These are phyloP conservation scores for Tachina lurida DNA, from an alignment of 2,888 invertebrate genomes.

Conservation along the genomic window DNA sequence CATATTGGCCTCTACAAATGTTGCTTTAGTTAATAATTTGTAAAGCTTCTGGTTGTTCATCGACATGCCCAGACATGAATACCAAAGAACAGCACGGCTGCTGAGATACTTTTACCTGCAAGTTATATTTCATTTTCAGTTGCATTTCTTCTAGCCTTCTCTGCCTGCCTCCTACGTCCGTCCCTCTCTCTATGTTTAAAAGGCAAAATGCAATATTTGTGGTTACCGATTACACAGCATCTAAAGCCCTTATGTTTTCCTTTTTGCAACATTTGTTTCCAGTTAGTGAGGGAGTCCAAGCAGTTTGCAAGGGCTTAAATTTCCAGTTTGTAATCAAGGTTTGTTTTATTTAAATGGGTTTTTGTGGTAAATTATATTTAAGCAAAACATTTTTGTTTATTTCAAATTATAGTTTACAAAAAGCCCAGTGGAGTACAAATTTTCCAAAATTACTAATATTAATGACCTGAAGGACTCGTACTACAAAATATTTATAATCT, in stretches of 20 bases:
- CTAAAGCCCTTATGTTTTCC: constrained; percentile 14
- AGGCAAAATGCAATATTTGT: constrained; percentile 50
- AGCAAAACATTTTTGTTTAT: constrained; percentile 18
- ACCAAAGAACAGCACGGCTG: background rate
- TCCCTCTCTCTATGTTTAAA: too few relatives aligned
- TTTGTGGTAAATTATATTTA: constrained; percentile 52
- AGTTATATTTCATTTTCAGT: constrained; percentile 48
- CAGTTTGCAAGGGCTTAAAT: constrained; percentile 27
- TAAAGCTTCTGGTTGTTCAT: constrained; percentile 1
- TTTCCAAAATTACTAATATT: background rate
- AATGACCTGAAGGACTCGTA: constrained; percentile 16
- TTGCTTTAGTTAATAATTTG: constrained; percentile 53
- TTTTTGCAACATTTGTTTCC: background rate
- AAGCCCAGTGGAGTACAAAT: background rate
- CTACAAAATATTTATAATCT: background rate
- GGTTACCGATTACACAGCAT: constrained; percentile 38
- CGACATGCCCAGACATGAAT: background rate
- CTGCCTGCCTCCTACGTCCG: too few relatives aligned
- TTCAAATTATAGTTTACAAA: background rate
- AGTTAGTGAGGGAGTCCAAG: background rate
- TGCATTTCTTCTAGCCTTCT: background rate
- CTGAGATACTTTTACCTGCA: background rate
- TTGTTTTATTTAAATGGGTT: constrained; percentile 34
- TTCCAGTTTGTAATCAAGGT: constrained; percentile 35
- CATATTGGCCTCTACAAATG: background rate